These are phyloP conservation scores for Chloebia gouldiae DNA, from an alignment of 2,113 vertebrate genomes.

Conservation along the genomic window DNA sequence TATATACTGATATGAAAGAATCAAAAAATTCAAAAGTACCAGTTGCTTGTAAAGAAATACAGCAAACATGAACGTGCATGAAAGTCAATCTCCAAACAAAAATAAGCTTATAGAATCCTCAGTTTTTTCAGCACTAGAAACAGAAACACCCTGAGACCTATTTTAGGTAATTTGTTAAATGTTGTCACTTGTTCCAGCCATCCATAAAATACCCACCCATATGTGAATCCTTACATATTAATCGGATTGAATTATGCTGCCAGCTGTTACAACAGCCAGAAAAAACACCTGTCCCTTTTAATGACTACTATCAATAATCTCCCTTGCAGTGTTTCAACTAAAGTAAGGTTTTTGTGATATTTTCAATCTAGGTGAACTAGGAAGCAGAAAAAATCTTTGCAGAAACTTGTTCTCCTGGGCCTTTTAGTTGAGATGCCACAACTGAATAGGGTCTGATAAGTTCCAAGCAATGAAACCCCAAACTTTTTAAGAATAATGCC, in stretches of 20 bases:
- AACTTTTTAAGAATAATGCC: not conserved
- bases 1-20: not conserved
- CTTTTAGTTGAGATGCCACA: rapidly evolving
- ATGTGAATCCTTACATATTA: constrained; percentile 45
- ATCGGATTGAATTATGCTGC: constrained; percentile 30
- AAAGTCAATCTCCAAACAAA: not conserved
- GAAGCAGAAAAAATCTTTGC: not conserved
- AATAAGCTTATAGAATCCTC: not conserved
- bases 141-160: not conserved
- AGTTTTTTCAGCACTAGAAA: not conserved
- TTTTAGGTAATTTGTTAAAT: constrained; percentile 43
- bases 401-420: not conserved
- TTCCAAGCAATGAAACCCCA: not conserved
- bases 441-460: not conserved
- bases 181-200: constrained; percentile 24
- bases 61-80: not conserved
- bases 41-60: not conserved
- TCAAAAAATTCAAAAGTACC: not conserved
- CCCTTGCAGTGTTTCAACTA: not conserved
- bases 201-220: constrained; percentile 39
- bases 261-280: constrained; percentile 52
- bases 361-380: not conserved
- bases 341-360: not conserved
- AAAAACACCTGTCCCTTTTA: constrained; percentile 57
- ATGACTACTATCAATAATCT: constrained; percentile 50